These are phyloP conservation scores for Caenorhabditis sp. DNA, from an alignment of 2,888 invertebrate genomes.

Conservation along the genomic window DNA sequence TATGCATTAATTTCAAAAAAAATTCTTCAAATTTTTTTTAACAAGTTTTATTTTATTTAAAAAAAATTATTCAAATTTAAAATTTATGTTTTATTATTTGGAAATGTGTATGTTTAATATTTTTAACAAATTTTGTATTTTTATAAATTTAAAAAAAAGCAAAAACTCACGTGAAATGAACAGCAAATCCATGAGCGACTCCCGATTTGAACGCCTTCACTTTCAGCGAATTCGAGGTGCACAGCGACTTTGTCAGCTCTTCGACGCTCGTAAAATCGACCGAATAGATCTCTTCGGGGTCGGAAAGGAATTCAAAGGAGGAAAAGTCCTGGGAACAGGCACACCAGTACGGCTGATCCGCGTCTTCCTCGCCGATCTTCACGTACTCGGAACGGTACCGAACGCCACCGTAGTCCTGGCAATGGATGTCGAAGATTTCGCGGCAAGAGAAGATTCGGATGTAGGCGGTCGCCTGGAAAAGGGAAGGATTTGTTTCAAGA, in stretches of 20 bases:
- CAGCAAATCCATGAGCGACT: conserved; percentile 45
- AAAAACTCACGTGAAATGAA: conserved; percentile 39
- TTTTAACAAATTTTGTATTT: too few relatives aligned
- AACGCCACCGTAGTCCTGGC: conserved; percentile 42
- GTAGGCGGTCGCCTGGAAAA: conserved; percentile 48
- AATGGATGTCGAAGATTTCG: conserved; percentile 52
- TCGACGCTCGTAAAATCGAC: conserved; percentile 36
- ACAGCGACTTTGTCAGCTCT: conserved; percentile 17
- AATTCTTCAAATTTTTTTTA: too few relatives aligned
- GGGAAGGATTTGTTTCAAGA: neutral
- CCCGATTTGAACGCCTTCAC: conserved; percentile 18
- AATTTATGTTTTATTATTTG: too few relatives aligned
- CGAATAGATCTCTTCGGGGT: conserved; percentile 23
- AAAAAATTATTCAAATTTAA: too few relatives aligned
- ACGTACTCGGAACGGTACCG: conserved; percentile 56
- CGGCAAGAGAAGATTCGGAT: conserved; percentile 48
- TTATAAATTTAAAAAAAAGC: too few relatives aligned
- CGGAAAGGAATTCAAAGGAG: conserved; percentile 48
- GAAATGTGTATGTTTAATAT: too few relatives aligned
- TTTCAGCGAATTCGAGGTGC: neutral
- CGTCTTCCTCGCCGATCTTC: conserved; percentile 4
- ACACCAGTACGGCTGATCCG: conserved; percentile 67
- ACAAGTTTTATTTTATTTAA: too few relatives aligned
- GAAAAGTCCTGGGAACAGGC: conserved; percentile 32
- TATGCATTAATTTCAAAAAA: too few relatives aligned